Base-by-base conservation (phyloP, 2,888 invertebrate genomes). In the Saturnia pavonia region DNA sequence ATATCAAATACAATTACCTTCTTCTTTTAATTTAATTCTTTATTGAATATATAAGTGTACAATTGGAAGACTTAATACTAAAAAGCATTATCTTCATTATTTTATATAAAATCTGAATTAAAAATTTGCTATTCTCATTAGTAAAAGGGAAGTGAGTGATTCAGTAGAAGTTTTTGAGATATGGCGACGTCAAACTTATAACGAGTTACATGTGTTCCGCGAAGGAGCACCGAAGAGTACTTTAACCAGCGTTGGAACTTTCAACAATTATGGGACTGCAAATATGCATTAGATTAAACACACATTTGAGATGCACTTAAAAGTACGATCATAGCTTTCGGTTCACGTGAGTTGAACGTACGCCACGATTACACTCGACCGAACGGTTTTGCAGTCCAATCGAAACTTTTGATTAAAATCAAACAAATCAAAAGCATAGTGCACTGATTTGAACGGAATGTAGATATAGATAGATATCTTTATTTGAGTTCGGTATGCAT, bases 401-500 rank as follows among this genome's bases (percentile, higher is more conserved):
- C 88, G 90, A 90, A 93, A 93, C 90, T 93, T 93, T 94, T 92
- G 93, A 93, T 93, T 94, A 93, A 93, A 93, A 93, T 92, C 93
- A 93, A 91, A 90, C 91, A 91, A 91, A 90, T 90, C 87, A 76
- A 82, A 85, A 83, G 84, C 85, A 78, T 81, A 80, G 82, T 83
- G 82, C 88, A 78, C 81, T 82, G 88, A 86, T 86, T 87, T 86
- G 79, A 80, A 79, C 80, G 82, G 86, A 86, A 89, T 85, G 83
- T 81, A 84, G 86, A 89, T 90, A 92, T 92, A 89, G 85, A 83
- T 81, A 84, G 86, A 89, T 90, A 92, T 92, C 92, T 92, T 92
- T 93, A 92, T 93, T 92, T 92, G 90, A 90, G 80, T 85, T 85
- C 76, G 80, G 82, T 84, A 83, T 88, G 88, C 86, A 88, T 88